Evolutionary conservation across 2,113 vertebrate species (phyloP).

Genomic region (Periophthalmodon schlosseri): DNA sequence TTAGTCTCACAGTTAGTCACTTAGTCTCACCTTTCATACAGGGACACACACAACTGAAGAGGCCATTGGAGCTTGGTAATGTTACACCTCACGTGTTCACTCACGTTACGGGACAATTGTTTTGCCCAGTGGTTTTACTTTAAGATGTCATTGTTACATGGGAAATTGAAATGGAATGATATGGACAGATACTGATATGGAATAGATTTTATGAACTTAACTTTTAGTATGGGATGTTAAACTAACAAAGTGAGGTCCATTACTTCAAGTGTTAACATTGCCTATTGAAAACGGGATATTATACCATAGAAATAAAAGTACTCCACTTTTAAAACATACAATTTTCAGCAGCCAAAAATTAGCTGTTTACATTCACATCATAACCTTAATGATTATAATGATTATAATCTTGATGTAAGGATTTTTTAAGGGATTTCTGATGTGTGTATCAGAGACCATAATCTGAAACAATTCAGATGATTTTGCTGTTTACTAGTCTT

Average conservation of each 20-base stretch:
- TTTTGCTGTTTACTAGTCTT: no score
- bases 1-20: background rate
- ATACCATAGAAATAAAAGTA: no score
- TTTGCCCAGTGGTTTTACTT: background rate
- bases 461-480: no score
- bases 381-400: no score
- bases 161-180: background rate
- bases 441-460: no score
- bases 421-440: no score
- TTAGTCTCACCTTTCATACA: background rate
- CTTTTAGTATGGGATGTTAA: background rate
- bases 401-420: no score
- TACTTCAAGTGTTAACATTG: background rate
- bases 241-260: background rate
- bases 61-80: background rate
- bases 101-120: background rate
- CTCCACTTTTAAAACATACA: no score
- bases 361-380: no score
- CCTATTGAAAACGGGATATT: background rate
- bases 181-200: no score
- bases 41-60: slow-evolving; percentile 8
- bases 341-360: no score
- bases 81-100: slow-evolving; percentile 6
- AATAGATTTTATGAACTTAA: no score
- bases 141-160: background rate